These are phyloP conservation scores for Spinus pinus DNA, from an alignment of 2,797 vertebrate genomes.

Conservation along the genomic window DNA sequence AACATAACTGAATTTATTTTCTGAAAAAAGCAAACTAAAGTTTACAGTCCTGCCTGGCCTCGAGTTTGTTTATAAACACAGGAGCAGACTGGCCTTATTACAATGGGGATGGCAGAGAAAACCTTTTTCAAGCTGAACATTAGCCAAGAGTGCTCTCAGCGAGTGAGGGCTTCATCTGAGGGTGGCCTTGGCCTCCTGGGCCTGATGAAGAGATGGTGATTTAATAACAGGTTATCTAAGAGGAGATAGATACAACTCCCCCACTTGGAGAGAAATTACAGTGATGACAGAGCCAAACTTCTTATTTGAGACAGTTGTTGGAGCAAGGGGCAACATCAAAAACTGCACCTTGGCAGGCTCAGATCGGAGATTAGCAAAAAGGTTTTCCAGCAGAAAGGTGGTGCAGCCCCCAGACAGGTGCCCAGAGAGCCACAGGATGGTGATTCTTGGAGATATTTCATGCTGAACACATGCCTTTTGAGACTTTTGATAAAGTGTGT, in stretches of 20 bases:
- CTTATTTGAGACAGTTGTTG: background rate
- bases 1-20: background rate
- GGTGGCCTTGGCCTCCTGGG: background rate
- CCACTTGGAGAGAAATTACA: background rate
- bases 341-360: background rate
- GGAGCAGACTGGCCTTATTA: background rate
- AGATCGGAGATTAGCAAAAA: rapidly evolving
- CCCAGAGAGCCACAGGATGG: background rate
- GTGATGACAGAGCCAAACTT: background rate
- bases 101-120: background rate
- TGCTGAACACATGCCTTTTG: rapidly evolving
- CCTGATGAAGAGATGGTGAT: background rate
- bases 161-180: background rate
- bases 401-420: background rate
- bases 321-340: background rate
- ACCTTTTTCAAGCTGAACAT: background rate
- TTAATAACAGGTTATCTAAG: background rate
- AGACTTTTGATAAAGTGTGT: background rate
- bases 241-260: background rate
- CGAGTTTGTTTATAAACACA: slow-evolving; percentile 20
- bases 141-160: background rate
- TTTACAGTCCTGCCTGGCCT: slow-evolving; percentile 3
- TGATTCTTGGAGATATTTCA: background rate
- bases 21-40: background rate
- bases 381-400: background rate